Evolutionary conservation across 2,888 invertebrate genomes (phyloP), one percentile per base, ranked within the genome.

Genomic region (Noctua pronuba): DNA sequence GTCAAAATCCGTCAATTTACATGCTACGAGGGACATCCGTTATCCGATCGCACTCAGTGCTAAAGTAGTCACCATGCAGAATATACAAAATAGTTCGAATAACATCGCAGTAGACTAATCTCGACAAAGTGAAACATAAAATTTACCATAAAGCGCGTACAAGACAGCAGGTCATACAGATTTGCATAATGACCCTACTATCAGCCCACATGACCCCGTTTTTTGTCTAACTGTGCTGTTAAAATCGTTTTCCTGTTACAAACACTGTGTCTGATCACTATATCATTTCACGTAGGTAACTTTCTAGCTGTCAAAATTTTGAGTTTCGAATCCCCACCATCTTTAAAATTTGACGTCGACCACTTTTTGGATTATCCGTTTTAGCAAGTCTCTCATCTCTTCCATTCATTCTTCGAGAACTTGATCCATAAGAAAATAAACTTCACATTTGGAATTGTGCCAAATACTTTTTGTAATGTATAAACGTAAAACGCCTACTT

Each of bases 141-240:
- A 87, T 79, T 84, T 84, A 88, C 88, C 89, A 91, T 91, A 91
- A 92, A 89, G 89, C 88, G 89, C 82, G 87, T 87, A 88, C 79
- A 87, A 86, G 88, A 90, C 88, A 88, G 83, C 91, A 91, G 92
- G 92, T 92, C 91, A 90, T 89, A 89, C 74, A 91, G 90, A 95
- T 95, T 95, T 94, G 92, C 95, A 95, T 95, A 95, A 95, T 92
- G 92, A 92, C 93, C 92, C 92, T 87, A 90, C 91, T 93, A 92
- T 93, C 92, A 93, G 92, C 92, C 92, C 92, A 92, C 91, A 92
- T 93, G 93, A 92, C 95, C 94, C 91, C 91, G 92, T 92, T 95
- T 94, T 88, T 93, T 92, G 87, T 86, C 89, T 91, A 90, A 88
- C 84, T 73, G 76, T 80, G 77, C 76, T 86, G 82, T 89, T 89